These are phyloP conservation scores for Dexiosoma caninum DNA, from an alignment of 2,888 invertebrate genomes.

Conservation along the genomic window DNA sequence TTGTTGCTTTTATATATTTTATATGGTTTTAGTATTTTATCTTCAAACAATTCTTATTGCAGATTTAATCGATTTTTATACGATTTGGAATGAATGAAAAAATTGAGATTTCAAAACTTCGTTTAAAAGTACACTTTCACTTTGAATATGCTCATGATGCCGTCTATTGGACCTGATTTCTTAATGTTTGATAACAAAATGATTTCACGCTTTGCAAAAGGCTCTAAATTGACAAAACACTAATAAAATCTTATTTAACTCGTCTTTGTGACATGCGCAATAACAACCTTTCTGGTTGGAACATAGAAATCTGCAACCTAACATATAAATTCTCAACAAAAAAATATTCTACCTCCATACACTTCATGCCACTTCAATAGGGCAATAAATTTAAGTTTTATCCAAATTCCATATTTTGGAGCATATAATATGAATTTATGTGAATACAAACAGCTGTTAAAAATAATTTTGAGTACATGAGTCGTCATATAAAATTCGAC, in stretches of 20 bases:
- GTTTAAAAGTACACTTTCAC: not conserved
- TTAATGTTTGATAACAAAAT: slow-evolving; percentile 15
- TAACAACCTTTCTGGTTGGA: not conserved
- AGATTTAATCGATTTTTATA: not conserved
- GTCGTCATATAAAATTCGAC: no score
- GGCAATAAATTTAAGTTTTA: no score
- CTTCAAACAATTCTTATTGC: not conserved
- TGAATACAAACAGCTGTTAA: no score
- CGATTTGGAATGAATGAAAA: not conserved
- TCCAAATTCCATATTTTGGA: no score
- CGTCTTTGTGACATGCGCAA: slow-evolving; percentile 43
- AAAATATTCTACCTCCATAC: no score
- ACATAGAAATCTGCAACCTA: not conserved
- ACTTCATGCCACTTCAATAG: no score
- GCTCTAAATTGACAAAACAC: not conserved
- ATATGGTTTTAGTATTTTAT: not conserved
- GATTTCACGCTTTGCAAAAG: not conserved
- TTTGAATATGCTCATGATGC: not conserved
- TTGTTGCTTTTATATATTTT: not conserved
- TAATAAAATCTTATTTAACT: not conserved
- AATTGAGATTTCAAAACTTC: not conserved
- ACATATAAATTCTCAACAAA: not conserved
- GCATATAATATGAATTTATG: no score
- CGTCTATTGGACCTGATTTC: not conserved
- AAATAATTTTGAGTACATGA: no score